Conservation (phyloP, 2,888 invertebrate species). For the Cantharis lateralis region DNA sequence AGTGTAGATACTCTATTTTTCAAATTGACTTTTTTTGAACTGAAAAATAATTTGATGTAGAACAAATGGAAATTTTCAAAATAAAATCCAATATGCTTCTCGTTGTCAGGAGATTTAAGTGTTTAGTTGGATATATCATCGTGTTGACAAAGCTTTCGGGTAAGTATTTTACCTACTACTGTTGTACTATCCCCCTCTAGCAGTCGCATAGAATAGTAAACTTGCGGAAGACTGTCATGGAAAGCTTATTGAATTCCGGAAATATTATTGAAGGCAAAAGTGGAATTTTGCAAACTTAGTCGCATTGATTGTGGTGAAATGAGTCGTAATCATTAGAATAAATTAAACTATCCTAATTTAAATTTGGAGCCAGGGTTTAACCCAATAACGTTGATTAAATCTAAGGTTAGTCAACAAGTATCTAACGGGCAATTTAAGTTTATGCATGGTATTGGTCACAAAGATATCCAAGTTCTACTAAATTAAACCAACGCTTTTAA, state of each 20-base stretch:
- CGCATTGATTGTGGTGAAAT: neutral
- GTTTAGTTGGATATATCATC: neutral
- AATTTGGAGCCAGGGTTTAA: neutral
- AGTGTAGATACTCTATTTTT: neutral
- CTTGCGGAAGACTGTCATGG: neutral
- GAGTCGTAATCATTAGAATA: neutral
- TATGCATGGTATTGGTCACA: neutral
- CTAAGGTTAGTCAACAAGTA: neutral
- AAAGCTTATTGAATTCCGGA: neutral
- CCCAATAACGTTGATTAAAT: neutral
- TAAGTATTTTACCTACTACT: neutral
- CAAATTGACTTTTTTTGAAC: neutral
- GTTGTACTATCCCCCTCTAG: neutral
- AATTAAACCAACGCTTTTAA: neutral
- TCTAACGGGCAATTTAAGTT: neutral
- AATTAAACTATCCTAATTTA: neutral
- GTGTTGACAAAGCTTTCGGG: neutral
- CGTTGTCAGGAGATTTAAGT: neutral
- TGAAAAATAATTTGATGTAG: neutral
- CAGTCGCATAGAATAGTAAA: neutral
- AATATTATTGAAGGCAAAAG: neutral
- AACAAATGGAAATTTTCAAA: neutral
- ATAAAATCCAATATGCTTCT: neutral
- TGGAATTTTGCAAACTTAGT: neutral
- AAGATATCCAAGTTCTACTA: neutral